Base-by-base conservation (phyloP, 2,888 invertebrate genomes). In the Acrobasis suavella region DNA sequence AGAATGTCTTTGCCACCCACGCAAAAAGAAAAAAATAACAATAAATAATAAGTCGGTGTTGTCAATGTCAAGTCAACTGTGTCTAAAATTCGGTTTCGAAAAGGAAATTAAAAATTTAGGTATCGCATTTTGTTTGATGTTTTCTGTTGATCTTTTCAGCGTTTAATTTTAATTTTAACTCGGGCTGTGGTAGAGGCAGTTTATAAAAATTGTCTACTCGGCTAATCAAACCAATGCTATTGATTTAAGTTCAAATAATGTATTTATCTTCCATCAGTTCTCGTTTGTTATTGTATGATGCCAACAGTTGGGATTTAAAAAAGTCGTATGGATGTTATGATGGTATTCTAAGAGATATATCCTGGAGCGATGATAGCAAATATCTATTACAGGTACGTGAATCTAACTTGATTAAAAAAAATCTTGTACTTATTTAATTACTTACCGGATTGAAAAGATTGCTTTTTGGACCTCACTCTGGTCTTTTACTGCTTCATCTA, bases 251-350 rank as follows among this genome's bases (percentile, higher is more conserved):
- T 58, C 62, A 86, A 73, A 74, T 46, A 10, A 94, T 94, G 94
- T 93, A 91, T 81, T 86, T 94, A 68, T 93, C 93, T 37, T 93
- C 94, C 50, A 87, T 93, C 67, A 93, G 94, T 72, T 93, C 92
- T 54, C 91, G 92, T 54, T 82, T 94, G 66, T 86, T 93, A 76
- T 83, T 94, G 37, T 93, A 94, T 73, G 93, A 93, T 67, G 89
- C 86, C 65, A 92, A 89, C 72, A 88, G 82, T 78, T 94, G 94
- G 85, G 90, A 93, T 72, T 82, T 93, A 63, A 86, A 91, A 74
- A 91, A 93, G 73, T 86, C 87, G 62, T 93, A 94, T 72, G 89
- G 86, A 58, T 87, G 86, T 72, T 88, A 89, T 65, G 90, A 92
- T 71, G 87, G 87, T 59, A 71, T 89, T 64, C 68, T 92, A 62